phyloP scores from a whole-genome alignment of 2,797 vertebrate species.

The Scolopax bukidnonensis region DNA sequence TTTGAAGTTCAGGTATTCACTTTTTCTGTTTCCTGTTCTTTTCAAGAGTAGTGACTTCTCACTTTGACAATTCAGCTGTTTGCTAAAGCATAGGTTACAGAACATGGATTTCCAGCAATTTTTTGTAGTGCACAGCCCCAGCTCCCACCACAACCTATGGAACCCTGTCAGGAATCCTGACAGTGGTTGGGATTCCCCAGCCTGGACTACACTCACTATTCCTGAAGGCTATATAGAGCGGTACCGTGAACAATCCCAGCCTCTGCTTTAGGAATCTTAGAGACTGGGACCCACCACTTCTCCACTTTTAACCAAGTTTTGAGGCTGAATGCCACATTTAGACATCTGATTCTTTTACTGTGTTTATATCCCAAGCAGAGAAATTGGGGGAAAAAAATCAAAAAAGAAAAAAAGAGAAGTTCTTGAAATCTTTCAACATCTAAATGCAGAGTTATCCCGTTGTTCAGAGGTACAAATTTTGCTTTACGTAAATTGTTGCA shows the following conservation, averaged over 20 bases:
- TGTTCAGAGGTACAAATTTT: not conserved
- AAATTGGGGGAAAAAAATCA: not conserved
- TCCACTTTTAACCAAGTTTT: not conserved
- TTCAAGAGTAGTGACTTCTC: not conserved
- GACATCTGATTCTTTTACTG: not conserved
- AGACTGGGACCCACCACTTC: not conserved
- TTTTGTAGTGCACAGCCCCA: accelerated
- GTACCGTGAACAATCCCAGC: accelerated
- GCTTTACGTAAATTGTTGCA: not conserved
- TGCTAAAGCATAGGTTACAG: not conserved
- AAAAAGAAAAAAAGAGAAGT: not conserved
- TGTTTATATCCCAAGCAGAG: not conserved
- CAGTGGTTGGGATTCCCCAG: not conserved
- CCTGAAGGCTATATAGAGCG: accelerated
- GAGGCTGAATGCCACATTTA: not conserved
- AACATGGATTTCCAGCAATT: not conserved
- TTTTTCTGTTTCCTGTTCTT: accelerated
- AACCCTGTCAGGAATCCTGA: not conserved
- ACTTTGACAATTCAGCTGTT: not conserved
- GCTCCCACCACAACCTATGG: accelerated
- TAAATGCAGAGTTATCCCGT: not conserved
- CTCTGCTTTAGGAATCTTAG: accelerated
- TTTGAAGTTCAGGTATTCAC: not conserved
- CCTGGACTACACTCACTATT: accelerated
- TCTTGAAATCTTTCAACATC: not conserved